Base-by-base conservation (phyloP, 2,888 invertebrate genomes). In the Congeria kusceri region DNA sequence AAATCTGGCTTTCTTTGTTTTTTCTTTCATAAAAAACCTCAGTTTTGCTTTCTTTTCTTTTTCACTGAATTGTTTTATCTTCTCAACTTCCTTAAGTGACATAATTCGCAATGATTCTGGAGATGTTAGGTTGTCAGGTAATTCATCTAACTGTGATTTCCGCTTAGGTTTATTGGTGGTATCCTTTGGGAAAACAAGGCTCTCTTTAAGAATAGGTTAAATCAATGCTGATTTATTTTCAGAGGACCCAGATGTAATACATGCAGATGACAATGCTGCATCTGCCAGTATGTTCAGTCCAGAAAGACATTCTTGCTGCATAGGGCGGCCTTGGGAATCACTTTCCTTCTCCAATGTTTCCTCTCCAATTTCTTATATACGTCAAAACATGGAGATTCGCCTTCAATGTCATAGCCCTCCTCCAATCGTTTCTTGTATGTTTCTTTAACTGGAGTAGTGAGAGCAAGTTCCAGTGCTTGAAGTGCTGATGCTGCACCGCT, bases 81-180 rank as follows among this genome's bases (percentile, higher is more conserved):
- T 23, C n/a, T 69, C 44, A 27, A 69, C 27, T 53, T 64, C 49
- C 44, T 66, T 74, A 27, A 78, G 59, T 13, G 64, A 39, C 56
- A 69, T 63, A n/a, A n/a, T 63, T n/a, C 69, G 13, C 29, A 74
- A 65, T 23, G 20, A 47, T 15, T 74, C 70, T 18, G 28, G 62
- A 53, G 76, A 76, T 47, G 69, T 76, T 20, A 70, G 59, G 56
- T 76, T 70, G 64, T 70, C 76, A 47, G 69, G 76, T 32, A 76
- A 65, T 3, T 15, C 32, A 44, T 39, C 39, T 32, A 29, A 15
- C 29, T 57, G 32, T 39, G 67, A 67, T 57, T 32, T 57, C 39
- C 67, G 56, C 11, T 67, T 56, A 20, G 9, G 28, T 65, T 53
- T 65, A 18, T 9, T 20, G 56, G 67, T 5, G 39, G n/a, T 18